Evolutionary conservation across 30 jellyfish, hydroid and myxozoan species (phyloP).

Genomic region (Sanderia malayensis): DNA sequence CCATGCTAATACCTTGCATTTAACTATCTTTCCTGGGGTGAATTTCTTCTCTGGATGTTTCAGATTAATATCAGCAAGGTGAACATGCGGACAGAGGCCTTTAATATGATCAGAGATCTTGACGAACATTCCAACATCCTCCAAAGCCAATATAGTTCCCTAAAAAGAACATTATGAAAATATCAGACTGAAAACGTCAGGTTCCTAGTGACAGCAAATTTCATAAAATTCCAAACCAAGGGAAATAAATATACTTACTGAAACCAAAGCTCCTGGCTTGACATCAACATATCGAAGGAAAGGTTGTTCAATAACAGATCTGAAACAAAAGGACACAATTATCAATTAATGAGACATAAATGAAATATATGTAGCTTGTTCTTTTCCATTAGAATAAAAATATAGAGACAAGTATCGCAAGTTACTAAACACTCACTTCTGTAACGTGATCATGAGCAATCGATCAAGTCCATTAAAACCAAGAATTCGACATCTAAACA

Average conservation of each 20-base stretch:
- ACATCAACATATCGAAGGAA: conserved; percentile 76
- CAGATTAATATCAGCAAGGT: conserved; percentile 77
- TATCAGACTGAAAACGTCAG: too few relatives aligned
- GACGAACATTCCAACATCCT: conserved; percentile 77
- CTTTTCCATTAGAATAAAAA: too few relatives aligned
- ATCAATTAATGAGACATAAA: too few relatives aligned
- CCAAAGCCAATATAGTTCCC: conserved; percentile 80
- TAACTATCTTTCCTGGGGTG: conserved; percentile 70
- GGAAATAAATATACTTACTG: conserved; percentile 46
- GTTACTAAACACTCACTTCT: conserved; percentile 85
- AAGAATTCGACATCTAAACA: conserved; percentile 75
- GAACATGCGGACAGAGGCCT: conserved; percentile 80
- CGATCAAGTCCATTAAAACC: conserved; percentile 89
- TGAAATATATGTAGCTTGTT: too few relatives aligned
- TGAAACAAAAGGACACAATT: conserved; percentile 11
- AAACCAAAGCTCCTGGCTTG: conserved; percentile 68
- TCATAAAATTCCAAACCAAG: too few relatives aligned
- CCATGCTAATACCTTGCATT: conserved; percentile 77
- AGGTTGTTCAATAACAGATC: conserved; percentile 78
- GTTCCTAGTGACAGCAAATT: too few relatives aligned
- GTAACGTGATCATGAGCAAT: conserved; percentile 44
- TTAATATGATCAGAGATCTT: conserved; percentile 64
- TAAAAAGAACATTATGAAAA: background rate
- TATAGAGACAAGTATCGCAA: too few relatives aligned
- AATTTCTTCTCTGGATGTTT: conserved; percentile 92